Evolutionary conservation across 2,888 invertebrate genomes (phyloP).

Genomic region (Onthophagus sagittarius): DNA sequence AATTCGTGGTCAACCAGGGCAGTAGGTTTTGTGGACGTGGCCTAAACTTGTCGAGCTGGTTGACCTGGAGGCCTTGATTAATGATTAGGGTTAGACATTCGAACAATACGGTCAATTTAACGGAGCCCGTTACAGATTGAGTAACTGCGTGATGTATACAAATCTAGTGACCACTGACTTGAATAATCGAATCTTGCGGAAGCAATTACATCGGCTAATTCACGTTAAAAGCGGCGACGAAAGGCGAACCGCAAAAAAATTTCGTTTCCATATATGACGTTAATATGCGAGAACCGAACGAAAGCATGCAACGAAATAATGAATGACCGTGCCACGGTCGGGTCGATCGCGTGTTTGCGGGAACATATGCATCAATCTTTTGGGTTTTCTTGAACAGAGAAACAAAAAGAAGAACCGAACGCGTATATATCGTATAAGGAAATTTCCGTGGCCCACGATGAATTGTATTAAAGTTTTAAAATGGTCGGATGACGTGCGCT

Average conservation of each 20-base stretch:
- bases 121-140: constrained; percentile 16
- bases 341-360: neutral
- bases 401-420: neutral
- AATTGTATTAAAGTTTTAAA: neutral
- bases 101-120: constrained; percentile 22
- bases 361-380: neutral
- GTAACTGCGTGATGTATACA: constrained; percentile 20
- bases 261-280: neutral
- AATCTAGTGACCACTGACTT: constrained; percentile 19
- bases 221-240: neutral
- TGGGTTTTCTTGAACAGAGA: neutral
- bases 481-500: neutral
- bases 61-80: constrained; percentile 3
- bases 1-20: neutral
- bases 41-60: neutral
- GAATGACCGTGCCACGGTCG: neutral
- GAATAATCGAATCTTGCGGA: constrained; percentile 20
- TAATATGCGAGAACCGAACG: neutral
- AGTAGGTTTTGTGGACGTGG: neutral
- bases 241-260: neutral
- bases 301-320: neutral
- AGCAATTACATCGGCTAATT: neutral
- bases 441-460: neutral
- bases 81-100: constrained; percentile 13
- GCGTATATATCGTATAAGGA: neutral